A percentile compares a stretch with the other conserved stretches of the same genome.
These are phyloP conservation scores for Entomyzon cyanotis DNA, from an alignment of 2,113 vertebrate genomes.

Conservation along the genomic window DNA sequence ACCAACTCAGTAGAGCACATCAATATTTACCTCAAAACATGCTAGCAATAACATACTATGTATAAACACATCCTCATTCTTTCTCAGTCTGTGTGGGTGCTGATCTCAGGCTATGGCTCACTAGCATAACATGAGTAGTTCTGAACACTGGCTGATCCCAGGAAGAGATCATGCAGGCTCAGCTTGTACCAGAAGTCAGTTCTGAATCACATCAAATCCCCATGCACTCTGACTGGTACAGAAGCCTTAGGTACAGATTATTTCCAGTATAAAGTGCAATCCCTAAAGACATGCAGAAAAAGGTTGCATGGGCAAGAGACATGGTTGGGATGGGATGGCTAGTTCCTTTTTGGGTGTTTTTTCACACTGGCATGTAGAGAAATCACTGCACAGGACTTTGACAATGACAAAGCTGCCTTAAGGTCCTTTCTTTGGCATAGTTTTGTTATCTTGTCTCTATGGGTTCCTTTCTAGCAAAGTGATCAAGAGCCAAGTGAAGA, in stretches of 20 bases:
- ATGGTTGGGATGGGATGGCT: background rate
- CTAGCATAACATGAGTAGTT: background rate
- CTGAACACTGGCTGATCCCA: background rate
- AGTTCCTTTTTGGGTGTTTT: background rate
- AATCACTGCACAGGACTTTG: background rate
- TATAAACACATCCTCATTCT: slow-evolving; percentile 25
- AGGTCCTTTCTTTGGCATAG: background rate
- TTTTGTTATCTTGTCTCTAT: background rate
- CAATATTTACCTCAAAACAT: slow-evolving; percentile 49
- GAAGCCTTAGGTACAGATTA: background rate
- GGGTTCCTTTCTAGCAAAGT: background rate
- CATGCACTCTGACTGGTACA: background rate
- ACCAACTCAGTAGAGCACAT: background rate
- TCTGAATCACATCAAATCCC: background rate
- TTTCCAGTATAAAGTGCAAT: background rate
- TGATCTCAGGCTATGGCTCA: background rate
- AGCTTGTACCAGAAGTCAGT: background rate
- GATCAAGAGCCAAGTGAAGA: background rate
- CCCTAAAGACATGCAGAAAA: background rate
- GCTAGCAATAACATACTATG: background rate
- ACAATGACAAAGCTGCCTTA: background rate
- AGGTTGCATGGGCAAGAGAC: rapidly evolving
- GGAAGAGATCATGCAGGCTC: background rate
- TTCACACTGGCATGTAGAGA: background rate
- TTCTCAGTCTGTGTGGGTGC: background rate